Evolutionary conservation across 2,797 vertebrate species (phyloP).

Genomic region (Anolis apletophallus): DNA sequence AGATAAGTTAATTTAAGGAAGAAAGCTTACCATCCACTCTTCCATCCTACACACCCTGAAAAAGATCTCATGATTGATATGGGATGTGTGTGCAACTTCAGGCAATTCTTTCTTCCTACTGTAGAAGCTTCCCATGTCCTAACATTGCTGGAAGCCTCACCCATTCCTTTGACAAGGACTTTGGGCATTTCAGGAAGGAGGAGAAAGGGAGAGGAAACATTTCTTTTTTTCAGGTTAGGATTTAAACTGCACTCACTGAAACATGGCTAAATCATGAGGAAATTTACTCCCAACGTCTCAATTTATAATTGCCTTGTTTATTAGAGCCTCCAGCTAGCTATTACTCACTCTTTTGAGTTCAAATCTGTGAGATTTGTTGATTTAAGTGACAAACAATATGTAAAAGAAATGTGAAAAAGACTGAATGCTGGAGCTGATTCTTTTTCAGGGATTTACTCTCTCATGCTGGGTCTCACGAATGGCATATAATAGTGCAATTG

Average conservation of each 20-base stretch:
- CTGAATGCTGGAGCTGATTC: slow-evolving; percentile 40
- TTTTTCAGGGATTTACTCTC: slow-evolving; percentile 30
- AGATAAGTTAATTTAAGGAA: background rate
- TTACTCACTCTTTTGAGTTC: slow-evolving; percentile 28
- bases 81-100: background rate
- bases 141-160: background rate
- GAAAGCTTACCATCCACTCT: background rate
- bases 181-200: background rate
- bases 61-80: background rate
- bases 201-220: background rate
- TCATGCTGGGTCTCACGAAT: slow-evolving; percentile 31
- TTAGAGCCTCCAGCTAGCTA: slow-evolving; percentile 19
- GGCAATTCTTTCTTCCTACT: background rate
- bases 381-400: slow-evolving; percentile 28
- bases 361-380: slow-evolving; percentile 5
- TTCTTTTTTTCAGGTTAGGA: background rate
- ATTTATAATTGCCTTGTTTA: background rate
- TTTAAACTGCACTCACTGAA: background rate
- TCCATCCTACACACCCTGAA: background rate
- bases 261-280: background rate
- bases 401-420: slow-evolving; percentile 42
- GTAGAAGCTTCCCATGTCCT: background rate
- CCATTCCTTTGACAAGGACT: background rate
- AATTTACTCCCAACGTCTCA: background rate
- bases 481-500: slow-evolving; percentile 42